Evolutionary conservation across 2,888 invertebrate genomes (phyloP), one percentile per base, ranked within the genome.

Genomic region (Agrypnus murinus): DNA sequence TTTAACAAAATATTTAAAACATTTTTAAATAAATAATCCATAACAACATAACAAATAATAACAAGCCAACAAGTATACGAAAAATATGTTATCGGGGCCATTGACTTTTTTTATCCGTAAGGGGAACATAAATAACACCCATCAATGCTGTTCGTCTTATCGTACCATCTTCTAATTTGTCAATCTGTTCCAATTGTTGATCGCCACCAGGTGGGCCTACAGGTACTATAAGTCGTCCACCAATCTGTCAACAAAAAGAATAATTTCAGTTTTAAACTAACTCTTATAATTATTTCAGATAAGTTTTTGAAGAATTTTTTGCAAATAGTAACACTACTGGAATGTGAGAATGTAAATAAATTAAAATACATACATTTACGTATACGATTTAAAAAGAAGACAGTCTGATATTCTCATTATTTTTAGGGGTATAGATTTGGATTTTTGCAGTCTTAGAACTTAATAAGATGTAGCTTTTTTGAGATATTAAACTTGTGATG

Each of bases 111-210:
- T 92, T 91, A 84, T 97, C 97, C 0, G 99, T 99, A 50, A 99
- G 88, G 0, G 99, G 99, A 36, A 99, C 99, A 84, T 97, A 99
- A 77, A 97, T 94, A 9, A 99, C 99, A 45, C 96, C 95, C 95
- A 98, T 97, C 8, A 99, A 87, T 45, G 91, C 90, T 77, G 92
- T 93, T 71, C 92, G 89, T 17, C 88, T 88, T 3, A 97, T 90
- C 34, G 91, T 88, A 6, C 98, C 98, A 83, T 95, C 93, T 1
- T 86, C 83, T 36, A 90, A 88, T 86, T 98, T 99, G 85, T 99
- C 99, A 67, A 98, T 92, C 88, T 92, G 92, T 83, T 94, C 92
- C 78, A 99, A 88, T 81, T 93, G 91, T 85, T 98, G 98, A 81
- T 94, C 93, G 0, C 93, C 93, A 36, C 94, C 93, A 78, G 93